A percentile compares a stretch with the other conserved stretches of the same genome.
Conservation (phyloP, 2,888 invertebrate species). For the Micropterix aruncella region DNA sequence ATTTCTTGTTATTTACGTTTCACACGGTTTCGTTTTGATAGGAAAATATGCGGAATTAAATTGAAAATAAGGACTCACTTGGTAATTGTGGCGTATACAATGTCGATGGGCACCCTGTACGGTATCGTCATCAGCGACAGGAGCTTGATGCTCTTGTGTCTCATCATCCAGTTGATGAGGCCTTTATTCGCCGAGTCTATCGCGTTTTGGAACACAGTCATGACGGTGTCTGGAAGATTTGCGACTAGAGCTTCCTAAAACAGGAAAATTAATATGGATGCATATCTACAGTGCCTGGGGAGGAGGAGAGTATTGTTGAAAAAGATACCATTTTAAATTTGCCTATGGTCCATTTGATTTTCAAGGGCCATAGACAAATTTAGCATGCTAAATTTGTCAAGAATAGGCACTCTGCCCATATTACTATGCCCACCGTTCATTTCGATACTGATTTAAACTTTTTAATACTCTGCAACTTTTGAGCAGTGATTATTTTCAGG, state of each 20-base stretch:
- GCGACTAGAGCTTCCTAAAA: constrained; percentile 72
- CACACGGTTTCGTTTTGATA: not conserved
- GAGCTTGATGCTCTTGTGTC: constrained; percentile 66
- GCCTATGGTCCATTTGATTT: too few species aligned
- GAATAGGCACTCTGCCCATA: too few species aligned
- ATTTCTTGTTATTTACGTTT: constrained; percentile 1
- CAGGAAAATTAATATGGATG: too few species aligned
- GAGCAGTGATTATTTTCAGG: too few species aligned
- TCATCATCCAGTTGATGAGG: constrained; percentile 79
- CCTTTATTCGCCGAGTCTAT: constrained; percentile 88
- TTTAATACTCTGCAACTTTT: too few species aligned
- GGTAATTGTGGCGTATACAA: constrained; percentile 71
- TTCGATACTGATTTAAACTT: too few species aligned
- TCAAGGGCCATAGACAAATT: too few species aligned
- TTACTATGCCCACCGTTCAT: too few species aligned
- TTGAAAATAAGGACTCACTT: constrained; percentile 53
- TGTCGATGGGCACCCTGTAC: constrained; percentile 77
- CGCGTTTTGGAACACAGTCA: constrained; percentile 83
- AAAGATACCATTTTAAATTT: too few species aligned
- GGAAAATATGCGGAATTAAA: not conserved
- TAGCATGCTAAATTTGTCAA: too few species aligned
- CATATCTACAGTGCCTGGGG: too few species aligned
- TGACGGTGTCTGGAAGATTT: constrained; percentile 79
- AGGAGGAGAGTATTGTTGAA: too few species aligned
- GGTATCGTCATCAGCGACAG: constrained; percentile 72